These are phyloP conservation scores for Apodemus agrarius DNA, from an alignment of 2,797 vertebrate genomes.

Conservation along the genomic window DNA sequence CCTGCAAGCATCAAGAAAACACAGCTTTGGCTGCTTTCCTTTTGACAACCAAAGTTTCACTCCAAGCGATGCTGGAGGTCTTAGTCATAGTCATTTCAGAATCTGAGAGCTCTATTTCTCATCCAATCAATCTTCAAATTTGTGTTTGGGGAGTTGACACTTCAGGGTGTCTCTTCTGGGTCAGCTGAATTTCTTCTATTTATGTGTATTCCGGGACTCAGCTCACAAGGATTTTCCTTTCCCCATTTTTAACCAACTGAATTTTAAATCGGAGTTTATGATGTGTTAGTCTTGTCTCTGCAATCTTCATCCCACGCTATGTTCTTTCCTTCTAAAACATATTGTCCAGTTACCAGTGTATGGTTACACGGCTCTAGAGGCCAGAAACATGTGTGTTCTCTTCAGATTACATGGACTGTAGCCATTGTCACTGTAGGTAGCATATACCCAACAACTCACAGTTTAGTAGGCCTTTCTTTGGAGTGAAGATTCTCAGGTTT, in stretches of 20 bases:
- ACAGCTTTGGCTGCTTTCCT: constrained; percentile 70
- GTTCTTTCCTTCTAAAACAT: not conserved
- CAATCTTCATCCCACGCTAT: constrained; percentile 26
- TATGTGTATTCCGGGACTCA: not conserved
- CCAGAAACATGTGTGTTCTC: not conserved
- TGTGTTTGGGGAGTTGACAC: not conserved
- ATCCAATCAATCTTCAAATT: not conserved
- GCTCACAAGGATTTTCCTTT: not conserved
- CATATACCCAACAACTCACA: not conserved
- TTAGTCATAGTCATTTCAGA: constrained; percentile 18
- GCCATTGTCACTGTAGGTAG: not conserved
- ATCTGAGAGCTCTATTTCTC: not conserved
- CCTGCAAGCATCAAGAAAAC: constrained; percentile 76
- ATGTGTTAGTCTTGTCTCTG: constrained; percentile 63
- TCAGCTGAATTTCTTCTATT: not conserved
- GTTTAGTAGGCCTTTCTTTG: not conserved
- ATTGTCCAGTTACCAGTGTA: not conserved
- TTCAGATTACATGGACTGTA: not conserved
- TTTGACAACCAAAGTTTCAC: constrained; percentile 52
- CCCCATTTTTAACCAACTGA: not conserved
- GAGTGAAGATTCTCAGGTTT: not conserved
- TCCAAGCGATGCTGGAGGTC: constrained; percentile 35
- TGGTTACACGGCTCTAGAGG: not conserved
- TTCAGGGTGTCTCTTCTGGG: not conserved
- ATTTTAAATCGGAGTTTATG: constrained; percentile 52